These are phyloP conservation scores for Lasioglossum leucozonium DNA, from an alignment of 2,888 invertebrate genomes.

Conservation along the genomic window DNA sequence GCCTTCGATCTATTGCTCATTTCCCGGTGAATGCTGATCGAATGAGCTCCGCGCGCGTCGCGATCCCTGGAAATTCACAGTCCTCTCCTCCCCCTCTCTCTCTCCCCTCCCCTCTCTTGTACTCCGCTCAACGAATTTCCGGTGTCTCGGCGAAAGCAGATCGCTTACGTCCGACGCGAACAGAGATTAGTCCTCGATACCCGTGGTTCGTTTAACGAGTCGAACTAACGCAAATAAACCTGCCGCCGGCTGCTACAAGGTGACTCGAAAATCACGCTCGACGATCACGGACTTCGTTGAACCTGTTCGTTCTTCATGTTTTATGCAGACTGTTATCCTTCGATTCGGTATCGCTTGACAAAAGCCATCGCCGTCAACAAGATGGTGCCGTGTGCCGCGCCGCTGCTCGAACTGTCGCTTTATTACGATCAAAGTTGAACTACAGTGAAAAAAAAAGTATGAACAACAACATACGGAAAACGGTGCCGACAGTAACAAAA, in stretches of 20 bases:
- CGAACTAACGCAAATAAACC: not conserved
- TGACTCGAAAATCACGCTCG: no score
- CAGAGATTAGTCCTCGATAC: conserved; percentile 17
- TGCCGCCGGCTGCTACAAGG: no score
- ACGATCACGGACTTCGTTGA: no score
- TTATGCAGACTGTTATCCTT: no score
- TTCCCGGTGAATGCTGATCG: conserved; percentile 76
- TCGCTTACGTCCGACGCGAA: conserved; percentile 8
- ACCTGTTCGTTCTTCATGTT: no score
- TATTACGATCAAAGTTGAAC: no score
- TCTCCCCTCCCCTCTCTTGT: conserved; percentile 39
- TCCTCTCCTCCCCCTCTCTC: no score
- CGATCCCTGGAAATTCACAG: conserved; percentile 60
- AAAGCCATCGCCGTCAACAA: no score
- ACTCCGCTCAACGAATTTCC: conserved; percentile 28
- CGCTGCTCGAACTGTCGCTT: no score
- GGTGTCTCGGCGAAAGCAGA: conserved; percentile 44
- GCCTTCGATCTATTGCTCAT: conserved; percentile 78
- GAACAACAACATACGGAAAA: not conserved
- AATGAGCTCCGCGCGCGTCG: conserved; percentile 52
- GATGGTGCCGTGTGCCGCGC: no score
- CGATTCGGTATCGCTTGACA: no score
- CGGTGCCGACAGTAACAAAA: not conserved
- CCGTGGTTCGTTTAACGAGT: not conserved
- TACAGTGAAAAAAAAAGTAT: not conserved